Base-by-base conservation (phyloP, 2,888 invertebrate species). In the Caenorhabditis imperialis region DNA sequence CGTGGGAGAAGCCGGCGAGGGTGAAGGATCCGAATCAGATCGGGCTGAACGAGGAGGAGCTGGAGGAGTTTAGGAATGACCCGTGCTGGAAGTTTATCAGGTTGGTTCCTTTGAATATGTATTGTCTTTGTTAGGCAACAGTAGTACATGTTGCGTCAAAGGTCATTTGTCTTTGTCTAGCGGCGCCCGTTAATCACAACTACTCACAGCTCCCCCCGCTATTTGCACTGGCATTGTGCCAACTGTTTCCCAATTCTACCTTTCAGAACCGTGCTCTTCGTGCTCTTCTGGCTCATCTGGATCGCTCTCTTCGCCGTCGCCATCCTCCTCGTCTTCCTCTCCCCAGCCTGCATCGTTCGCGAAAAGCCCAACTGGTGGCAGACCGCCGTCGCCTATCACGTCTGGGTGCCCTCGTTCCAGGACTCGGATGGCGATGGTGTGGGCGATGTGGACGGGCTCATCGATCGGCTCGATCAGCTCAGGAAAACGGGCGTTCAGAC, bases 361-460 rank as follows among this genome's bases (percentile, higher is more conserved):
- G 60, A 67, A 22, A 75, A 75, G n/a, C 82, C 82, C 4, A 79
- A 81, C 30, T 86, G 86, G 86, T 86, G 85, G 84, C 81, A 84
- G 62, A 78, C 80, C 5, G 67, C 84, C 5, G 75, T 87, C 14
- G 80, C 85, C 33, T 86, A 86, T 63, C 81, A 85, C 53, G 84
- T 94, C 61, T 94, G 94, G 89, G 93, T 94, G 0, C 91, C 93
- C 62, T 94, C 94, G 0, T 95, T 94, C 89, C 92, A 92, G 88
- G 96, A 96, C 88, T 92, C 92, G 14, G 90, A 94, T 88, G 93
- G 92, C 0, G 93, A 94, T 88, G 95, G 95, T 18, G 90, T 93
- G 20, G 95, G 95, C 0, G 95, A 96, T 88, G 89, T 95, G 12
- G 91, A 91, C 88, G 95, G 94, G 25, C 45, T 85, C n/a, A 77